These are phyloP conservation scores for Chloroceryle amazona DNA, from an alignment of 2,797 vertebrate genomes.

Conservation along the genomic window DNA sequence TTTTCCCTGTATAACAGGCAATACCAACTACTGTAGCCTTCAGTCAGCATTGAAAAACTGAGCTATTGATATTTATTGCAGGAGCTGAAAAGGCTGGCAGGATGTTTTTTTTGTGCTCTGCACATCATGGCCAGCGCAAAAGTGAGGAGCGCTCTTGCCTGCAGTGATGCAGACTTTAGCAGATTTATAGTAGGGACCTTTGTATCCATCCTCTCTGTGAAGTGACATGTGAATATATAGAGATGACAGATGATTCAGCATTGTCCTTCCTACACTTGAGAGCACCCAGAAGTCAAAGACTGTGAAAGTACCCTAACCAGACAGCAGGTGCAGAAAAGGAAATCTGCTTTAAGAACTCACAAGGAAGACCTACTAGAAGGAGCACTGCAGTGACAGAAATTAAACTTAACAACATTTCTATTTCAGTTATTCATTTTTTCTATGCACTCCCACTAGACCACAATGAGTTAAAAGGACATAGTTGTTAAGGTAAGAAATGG, in stretches of 20 bases:
- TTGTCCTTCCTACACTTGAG: not conserved
- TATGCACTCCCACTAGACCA: not conserved
- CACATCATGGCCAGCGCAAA: rapidly evolving
- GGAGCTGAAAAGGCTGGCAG: not conserved
- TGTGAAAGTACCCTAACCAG: not conserved
- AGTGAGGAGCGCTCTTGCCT: not conserved
- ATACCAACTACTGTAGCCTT: not conserved
- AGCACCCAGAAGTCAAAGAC: not conserved
- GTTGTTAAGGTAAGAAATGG: not conserved
- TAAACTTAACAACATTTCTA: not conserved
- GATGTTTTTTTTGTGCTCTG: not conserved
- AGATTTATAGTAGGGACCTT: not conserved
- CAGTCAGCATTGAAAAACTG: not conserved
- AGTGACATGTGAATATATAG: not conserved
- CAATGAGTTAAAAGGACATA: not conserved
- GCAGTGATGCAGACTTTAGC: not conserved
- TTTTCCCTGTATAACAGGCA: not conserved
- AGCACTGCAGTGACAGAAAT: not conserved
- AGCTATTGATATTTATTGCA: not conserved
- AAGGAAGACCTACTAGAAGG: not conserved
- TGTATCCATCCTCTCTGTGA: not conserved
- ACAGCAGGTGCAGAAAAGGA: not conserved
- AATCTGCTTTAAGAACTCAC: not conserved
- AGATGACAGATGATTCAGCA: not conserved
- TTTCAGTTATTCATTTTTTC: not conserved